These are phyloP conservation scores for Phrynocephalus forsythii DNA, from an alignment of 2,797 vertebrate genomes.

Conservation along the genomic window DNA sequence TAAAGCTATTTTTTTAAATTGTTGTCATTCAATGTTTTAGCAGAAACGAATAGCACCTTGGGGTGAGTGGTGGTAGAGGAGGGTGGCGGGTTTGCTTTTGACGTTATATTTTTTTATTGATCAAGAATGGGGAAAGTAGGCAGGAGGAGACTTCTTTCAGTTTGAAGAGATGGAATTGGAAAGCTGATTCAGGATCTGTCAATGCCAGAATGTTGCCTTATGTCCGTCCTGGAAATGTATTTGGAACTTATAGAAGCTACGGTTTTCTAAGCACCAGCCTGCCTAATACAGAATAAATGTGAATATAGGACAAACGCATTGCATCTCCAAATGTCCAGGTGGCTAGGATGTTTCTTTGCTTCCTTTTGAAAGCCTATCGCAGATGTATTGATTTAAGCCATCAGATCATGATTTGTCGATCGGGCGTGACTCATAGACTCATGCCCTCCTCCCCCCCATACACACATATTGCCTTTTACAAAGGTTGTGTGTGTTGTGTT, in stretches of 20 bases:
- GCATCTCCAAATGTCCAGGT: not conserved
- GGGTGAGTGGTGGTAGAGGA: not conserved
- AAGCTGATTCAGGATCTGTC: slow-evolving; percentile 3
- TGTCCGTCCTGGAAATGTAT: not conserved
- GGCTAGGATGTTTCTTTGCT: not conserved
- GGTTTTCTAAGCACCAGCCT: not conserved
- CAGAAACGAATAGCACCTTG: slow-evolving; percentile 20
- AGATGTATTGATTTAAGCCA: not conserved
- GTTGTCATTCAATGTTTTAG: slow-evolving; percentile 53
- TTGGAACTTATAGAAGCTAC: not conserved
- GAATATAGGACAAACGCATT: not conserved
- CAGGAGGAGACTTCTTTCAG: not conserved
- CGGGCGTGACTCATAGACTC: not conserved
- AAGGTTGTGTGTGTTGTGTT: no score
- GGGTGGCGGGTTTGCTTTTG: slow-evolving; percentile 47
- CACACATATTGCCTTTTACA: no score
- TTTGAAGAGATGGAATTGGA: not conserved
- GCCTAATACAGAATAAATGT: not conserved
- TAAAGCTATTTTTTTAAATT: slow-evolving; percentile 57
- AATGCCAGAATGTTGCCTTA: fast-evolving
- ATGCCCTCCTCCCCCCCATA: not conserved
- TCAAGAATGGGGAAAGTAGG: slow-evolving; percentile 29
- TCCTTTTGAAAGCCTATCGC: not conserved
- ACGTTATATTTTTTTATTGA: slow-evolving; percentile 11
- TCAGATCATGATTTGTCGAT: no score